Base-by-base conservation (phyloP, 2,797 vertebrate species). In the Characodon lateralis region DNA sequence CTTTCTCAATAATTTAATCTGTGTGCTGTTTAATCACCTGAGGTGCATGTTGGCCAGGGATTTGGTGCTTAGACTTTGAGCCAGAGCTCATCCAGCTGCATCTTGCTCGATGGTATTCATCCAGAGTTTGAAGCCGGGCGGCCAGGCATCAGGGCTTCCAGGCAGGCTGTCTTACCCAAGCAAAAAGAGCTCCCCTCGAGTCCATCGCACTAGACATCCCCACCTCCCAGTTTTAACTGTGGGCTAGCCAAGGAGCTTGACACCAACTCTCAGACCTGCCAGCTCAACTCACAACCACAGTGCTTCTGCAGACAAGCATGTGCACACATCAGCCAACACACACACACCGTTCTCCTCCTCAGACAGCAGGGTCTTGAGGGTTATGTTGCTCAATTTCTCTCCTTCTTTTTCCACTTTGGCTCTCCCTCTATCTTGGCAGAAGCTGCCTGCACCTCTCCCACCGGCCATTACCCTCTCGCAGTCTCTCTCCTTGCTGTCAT, bases 371-470 rank as follows among this genome's bases (percentile, higher is more conserved):
- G 92, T 93, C 93, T 90, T 87, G 50, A 86, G 88, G 91, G 92
- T 92, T 90, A 85, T 73, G 72, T 87, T 90, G 85, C 90, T 94
- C 91, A 89, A 89, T 94, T 93, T 94, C 88, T 90, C 84, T 83
- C 71, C 79, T 73, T 89, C 77, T 86, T 79, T 80, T 81, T 72
- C 61, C 80, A 76, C 85, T 83, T 82, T 56, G 61, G 85, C 80
- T 89, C 84, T 85, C 85, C 83, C 84, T 87, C 80, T 86, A 83
- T 90, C 86, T 92, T 89, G 88, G 90, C 90, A 91, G 87, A 77
- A 90, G 85, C 79, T 78, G 74, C 89, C 87, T 68, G 51, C 86
- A 84, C 86, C 83, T 87, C 89, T 91, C 87, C 83, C 77, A 89
- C 85, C 83, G 86, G 85, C 89, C 83, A 91, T 93, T 90, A 92